phyloP scores from a whole-genome alignment of 2,797 vertebrate genomes.

The Acanthurus lineatus region DNA sequence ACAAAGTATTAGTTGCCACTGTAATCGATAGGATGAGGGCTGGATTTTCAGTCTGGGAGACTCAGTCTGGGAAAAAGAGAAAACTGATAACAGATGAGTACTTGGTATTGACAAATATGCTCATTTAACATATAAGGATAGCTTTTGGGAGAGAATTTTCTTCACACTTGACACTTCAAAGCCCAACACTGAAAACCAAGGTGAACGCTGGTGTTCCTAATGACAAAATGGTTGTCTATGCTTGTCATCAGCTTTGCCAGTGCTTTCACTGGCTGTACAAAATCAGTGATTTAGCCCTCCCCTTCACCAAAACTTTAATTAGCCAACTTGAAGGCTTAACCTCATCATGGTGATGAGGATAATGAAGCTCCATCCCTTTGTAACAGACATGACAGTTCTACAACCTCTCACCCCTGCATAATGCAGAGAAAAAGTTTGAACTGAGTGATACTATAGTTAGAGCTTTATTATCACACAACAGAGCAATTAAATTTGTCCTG shows the following conservation, averaged over 20 bases:
- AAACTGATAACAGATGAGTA: neutral
- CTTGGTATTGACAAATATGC: too few species aligned
- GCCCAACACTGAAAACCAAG: too few species aligned
- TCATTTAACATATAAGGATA: too few species aligned
- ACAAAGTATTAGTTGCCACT: too few species aligned
- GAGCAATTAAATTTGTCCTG: slow-evolving; percentile 58
- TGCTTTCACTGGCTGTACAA: neutral
- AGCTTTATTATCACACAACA: slow-evolving; percentile 35
- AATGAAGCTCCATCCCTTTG: slow-evolving; percentile 1
- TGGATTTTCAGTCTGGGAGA: too few species aligned
- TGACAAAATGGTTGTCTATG: neutral
- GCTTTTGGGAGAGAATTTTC: too few species aligned
- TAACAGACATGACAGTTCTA: neutral
- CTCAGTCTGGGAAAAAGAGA: neutral
- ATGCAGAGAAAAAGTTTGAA: slow-evolving; percentile 18
- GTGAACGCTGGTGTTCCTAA: neutral
- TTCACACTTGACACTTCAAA: too few species aligned
- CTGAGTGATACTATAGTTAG: neutral
- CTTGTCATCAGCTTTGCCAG: neutral
- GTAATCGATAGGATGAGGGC: too few species aligned
- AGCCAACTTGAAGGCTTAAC: neutral
- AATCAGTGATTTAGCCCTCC: neutral
- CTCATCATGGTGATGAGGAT: neutral
- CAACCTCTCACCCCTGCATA: neutral
- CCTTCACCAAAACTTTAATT: neutral